Evolutionary conservation across 2,888 invertebrate species (phyloP).

Genomic region (Ophioninae sp.): DNA sequence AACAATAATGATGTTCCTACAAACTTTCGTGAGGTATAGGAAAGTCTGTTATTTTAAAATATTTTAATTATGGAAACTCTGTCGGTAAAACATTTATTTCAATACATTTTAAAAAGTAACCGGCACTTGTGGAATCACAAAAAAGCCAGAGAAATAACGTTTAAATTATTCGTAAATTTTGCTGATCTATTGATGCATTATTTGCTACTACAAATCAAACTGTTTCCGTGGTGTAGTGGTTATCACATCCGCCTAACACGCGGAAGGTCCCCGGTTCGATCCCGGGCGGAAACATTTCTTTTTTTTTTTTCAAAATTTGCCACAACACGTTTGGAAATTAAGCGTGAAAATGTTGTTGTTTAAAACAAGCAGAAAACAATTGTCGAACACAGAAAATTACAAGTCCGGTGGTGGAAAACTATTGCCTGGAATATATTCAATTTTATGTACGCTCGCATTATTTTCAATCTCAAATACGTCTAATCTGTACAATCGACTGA

Average conservation of each 20-base stretch:
- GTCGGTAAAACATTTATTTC: too few relatives aligned
- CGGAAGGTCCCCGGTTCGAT: constrained; percentile 95
- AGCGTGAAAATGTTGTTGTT: not conserved
- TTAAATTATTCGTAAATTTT: too few relatives aligned
- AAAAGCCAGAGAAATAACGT: too few relatives aligned
- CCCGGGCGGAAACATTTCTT: constrained; percentile 92
- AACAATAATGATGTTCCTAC: too few relatives aligned
- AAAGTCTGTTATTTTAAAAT: too few relatives aligned
- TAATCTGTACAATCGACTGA: not conserved
- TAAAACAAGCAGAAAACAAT: not conserved
- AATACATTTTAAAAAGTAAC: too few relatives aligned
- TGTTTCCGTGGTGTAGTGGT: constrained; percentile 95
- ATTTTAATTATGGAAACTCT: too few relatives aligned
- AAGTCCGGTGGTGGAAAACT: not conserved
- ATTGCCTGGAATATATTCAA: not conserved
- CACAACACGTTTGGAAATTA: not conserved
- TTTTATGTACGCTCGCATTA: not conserved
- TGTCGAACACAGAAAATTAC: too few relatives aligned
- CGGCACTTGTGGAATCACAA: too few relatives aligned
- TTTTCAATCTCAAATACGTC: not conserved
- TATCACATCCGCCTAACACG: constrained; percentile 96
- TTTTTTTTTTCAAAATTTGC: constrained; percentile 11
- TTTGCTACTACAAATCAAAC: not conserved
- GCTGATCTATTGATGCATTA: not conserved
- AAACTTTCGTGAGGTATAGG: too few relatives aligned